Evolutionary conservation across 2,797 vertebrate species (phyloP).

Genomic region (Hipposideros larvatus): DNA sequence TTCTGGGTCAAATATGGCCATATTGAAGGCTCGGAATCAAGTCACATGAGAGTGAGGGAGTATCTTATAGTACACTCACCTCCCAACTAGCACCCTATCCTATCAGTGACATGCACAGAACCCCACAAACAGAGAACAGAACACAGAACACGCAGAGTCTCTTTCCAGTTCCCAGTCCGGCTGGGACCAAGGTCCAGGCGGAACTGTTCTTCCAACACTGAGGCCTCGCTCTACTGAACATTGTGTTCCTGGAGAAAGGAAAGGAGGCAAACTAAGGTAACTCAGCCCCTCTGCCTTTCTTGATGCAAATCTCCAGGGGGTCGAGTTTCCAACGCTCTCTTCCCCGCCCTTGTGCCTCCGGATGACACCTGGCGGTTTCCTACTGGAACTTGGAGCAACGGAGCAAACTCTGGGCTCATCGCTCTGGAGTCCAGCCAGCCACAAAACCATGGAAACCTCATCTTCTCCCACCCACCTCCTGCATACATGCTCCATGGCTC

Average conservation of each 20-base stretch:
- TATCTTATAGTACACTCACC: neutral
- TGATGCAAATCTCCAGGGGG: neutral
- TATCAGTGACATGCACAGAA: neutral
- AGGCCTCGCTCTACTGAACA: neutral
- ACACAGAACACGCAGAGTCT: neutral
- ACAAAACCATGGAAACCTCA: neutral
- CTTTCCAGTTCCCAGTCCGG: neutral
- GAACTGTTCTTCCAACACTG: neutral
- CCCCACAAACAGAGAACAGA: neutral
- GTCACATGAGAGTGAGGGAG: neutral
- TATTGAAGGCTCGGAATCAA: neutral
- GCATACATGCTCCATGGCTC: neutral
- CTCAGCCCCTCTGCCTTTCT: neutral
- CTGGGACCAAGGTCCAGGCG: neutral
- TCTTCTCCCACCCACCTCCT: neutral
- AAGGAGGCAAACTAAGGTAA: neutral
- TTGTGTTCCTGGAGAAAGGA: neutral
- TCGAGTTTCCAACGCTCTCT: neutral
- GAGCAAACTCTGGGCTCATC: neutral
- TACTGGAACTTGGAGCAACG: neutral
- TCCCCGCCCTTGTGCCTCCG: neutral
- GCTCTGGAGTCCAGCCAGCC: neutral
- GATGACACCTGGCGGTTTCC: neutral
- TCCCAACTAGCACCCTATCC: neutral
- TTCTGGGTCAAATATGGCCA: neutral